Conservation (phyloP, 2,888 invertebrate species). For the Rhabditoides inermis region DNA sequence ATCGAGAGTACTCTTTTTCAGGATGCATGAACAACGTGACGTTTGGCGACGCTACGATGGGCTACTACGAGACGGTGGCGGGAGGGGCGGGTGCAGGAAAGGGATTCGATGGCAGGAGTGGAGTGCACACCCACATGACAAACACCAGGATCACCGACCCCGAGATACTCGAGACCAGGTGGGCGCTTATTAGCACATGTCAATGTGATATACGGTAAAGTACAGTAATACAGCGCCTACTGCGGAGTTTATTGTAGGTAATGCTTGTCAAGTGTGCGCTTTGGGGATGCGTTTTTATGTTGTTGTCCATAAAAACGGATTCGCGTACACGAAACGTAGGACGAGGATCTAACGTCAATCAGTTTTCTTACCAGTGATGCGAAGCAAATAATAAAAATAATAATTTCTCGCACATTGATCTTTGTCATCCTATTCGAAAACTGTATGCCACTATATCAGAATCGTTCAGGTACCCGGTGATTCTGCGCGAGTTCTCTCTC, state of each 20-base stretch:
- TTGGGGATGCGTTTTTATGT: constrained; percentile 2
- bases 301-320: too few relatives aligned
- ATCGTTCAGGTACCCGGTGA: constrained; percentile 71
- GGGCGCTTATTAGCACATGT: too few relatives aligned
- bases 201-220: too few relatives aligned
- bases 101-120: constrained; percentile 78
- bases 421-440: background rate
- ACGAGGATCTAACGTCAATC: too few relatives aligned
- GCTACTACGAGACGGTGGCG: constrained; percentile 96
- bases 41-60: constrained; percentile 81
- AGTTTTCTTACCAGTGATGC: too few relatives aligned
- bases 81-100: constrained; percentile 65
- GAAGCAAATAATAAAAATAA: too few relatives aligned
- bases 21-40: constrained; percentile 99
- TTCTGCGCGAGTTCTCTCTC: constrained; percentile 74
- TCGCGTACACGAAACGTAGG: too few relatives aligned
- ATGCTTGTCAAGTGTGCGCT: constrained; percentile 1
- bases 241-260: too few relatives aligned
- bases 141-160: constrained; percentile 97
- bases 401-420: background rate
- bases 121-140: constrained; percentile 97
- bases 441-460: background rate
- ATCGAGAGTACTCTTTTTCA: too few relatives aligned
- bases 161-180: constrained; percentile 67
- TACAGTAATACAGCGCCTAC: too few relatives aligned